Percentiles rank a stretch among this genome's conserved stretches.
phyloP scores from a whole-genome alignment of 1,140 invertebrate species.

The Drosophila pseudoobscura region DNA sequence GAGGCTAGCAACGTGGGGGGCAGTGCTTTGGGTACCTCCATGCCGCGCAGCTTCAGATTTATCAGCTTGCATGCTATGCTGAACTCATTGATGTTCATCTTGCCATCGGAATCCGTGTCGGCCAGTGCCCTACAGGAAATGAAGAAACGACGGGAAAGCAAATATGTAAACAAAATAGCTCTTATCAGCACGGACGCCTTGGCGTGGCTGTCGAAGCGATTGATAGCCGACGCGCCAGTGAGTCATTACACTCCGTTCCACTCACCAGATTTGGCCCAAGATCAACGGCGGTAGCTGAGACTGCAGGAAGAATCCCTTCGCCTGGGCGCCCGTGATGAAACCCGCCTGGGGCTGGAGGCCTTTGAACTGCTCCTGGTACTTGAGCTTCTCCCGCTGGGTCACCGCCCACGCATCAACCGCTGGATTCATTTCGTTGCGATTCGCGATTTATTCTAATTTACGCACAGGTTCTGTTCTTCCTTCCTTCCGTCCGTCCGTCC shows the following conservation, averaged over 20 bases:
- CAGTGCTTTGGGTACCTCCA: constrained; percentile 93
- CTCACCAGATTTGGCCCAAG: constrained; percentile 97
- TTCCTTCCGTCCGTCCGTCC: constrained; percentile 9
- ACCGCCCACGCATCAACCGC: constrained; percentile 94
- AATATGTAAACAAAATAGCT: constrained; percentile 20
- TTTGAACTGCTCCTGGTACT: constrained; percentile 96
- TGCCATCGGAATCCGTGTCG: constrained; percentile 98
- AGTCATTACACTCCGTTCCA: constrained; percentile 84
- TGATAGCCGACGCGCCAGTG: constrained; percentile 18
- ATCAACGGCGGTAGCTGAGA: constrained; percentile 94
- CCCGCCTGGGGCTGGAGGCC: constrained; percentile 94
- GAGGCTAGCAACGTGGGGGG: constrained; percentile 90
- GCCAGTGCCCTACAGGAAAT: constrained; percentile 90
- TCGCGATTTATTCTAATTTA: constrained; percentile 32
- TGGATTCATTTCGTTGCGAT: constrained; percentile 75
- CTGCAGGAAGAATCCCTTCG: constrained; percentile 96
- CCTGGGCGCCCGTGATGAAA: constrained; percentile 96
- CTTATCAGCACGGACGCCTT: constrained; percentile 41
- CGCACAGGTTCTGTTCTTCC: constrained; percentile 21
- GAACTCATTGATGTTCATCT: constrained; percentile 98
- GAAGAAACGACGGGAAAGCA: constrained; percentile 26
- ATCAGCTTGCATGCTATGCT: constrained; percentile 99
- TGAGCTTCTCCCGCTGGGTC: constrained; percentile 91
- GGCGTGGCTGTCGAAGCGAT: too few species aligned
- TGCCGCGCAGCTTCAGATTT: constrained; percentile 95